Evolutionary conservation across 1,140 invertebrate genomes (phyloP).

Genomic region (Zelostemma sp.): DNA sequence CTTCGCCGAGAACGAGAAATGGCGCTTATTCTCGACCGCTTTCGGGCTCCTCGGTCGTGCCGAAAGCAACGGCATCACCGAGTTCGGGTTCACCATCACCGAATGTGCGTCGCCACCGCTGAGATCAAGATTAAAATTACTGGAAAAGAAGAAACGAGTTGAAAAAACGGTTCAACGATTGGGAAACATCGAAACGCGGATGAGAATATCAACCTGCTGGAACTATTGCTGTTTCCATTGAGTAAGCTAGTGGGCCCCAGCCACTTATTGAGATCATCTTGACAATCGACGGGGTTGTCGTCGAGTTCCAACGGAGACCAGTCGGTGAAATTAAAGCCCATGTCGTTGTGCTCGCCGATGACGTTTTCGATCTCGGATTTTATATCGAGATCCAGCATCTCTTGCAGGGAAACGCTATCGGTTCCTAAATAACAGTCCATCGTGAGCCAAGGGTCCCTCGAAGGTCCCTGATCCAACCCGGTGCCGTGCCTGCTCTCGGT

Average conservation of each 20-base stretch:
- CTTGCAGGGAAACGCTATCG: slow-evolving; percentile 76
- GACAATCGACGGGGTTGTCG: slow-evolving; percentile 73
- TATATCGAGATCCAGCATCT: slow-evolving; percentile 86
- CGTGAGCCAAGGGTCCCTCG: slow-evolving; percentile 66
- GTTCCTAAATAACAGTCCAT: slow-evolving; percentile 73
- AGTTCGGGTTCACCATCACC: slow-evolving; percentile 84
- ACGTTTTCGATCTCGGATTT: slow-evolving; percentile 84
- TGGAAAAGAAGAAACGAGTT: slow-evolving; percentile 32
- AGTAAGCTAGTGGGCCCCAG: slow-evolving; percentile 74
- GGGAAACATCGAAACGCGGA: neutral
- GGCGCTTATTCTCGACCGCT: slow-evolving; percentile 56
- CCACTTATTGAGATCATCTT: slow-evolving; percentile 70
- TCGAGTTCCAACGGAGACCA: slow-evolving; percentile 77
- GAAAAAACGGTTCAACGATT: too few species aligned
- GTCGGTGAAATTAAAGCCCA: slow-evolving; percentile 75
- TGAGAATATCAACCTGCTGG: slow-evolving; percentile 56
- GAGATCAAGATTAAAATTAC: slow-evolving; percentile 78
- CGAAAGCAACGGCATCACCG: slow-evolving; percentile 74
- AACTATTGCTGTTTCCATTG: slow-evolving; percentile 66
- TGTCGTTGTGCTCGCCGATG: slow-evolving; percentile 73
- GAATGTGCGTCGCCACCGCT: slow-evolving; percentile 79
- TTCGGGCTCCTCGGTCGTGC: slow-evolving; percentile 71
- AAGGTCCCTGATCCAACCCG: slow-evolving; percentile 66
- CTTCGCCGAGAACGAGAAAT: slow-evolving; percentile 52
- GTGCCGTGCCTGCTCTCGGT: slow-evolving; percentile 65